These are phyloP conservation scores for Ahaetulla prasina DNA, from an alignment of 2,113 vertebrate species.

Conservation along the genomic window DNA sequence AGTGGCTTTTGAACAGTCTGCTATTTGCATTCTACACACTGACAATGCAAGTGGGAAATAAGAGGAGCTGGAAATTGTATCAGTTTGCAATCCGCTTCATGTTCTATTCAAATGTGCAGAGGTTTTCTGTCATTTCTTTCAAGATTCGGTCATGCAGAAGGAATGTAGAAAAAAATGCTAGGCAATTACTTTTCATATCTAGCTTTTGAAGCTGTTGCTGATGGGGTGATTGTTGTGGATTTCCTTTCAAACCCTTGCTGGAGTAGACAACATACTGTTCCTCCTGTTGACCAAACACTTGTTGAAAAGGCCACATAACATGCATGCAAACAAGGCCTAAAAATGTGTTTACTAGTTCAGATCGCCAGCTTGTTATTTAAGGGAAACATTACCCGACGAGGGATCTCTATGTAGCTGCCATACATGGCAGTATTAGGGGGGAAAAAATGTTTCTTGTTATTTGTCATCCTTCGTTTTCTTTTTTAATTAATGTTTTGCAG, in stretches of 20 bases:
- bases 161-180: background rate
- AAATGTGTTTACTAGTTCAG: background rate
- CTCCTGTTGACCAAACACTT: background rate
- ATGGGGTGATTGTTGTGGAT: background rate
- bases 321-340: background rate
- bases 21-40: slow-evolving; percentile 11
- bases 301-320: background rate
- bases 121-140: background rate
- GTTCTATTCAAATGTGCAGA: background rate
- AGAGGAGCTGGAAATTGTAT: slow-evolving; percentile 15
- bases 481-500: background rate
- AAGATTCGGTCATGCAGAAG: background rate
- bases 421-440: background rate
- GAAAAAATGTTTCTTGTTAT: background rate
- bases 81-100: slow-evolving; percentile 6
- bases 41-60: slow-evolving; percentile 19
- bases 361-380: background rate
- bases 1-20: slow-evolving; percentile 11
- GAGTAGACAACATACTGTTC: background rate
- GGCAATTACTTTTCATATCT: background rate
- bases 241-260: background rate
- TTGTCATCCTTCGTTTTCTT: background rate
- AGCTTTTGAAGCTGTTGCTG: background rate
- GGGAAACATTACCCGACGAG: background rate
- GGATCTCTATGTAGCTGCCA: background rate